Conservation (phyloP, 2,888 invertebrate species). For the Agelastica alni region DNA sequence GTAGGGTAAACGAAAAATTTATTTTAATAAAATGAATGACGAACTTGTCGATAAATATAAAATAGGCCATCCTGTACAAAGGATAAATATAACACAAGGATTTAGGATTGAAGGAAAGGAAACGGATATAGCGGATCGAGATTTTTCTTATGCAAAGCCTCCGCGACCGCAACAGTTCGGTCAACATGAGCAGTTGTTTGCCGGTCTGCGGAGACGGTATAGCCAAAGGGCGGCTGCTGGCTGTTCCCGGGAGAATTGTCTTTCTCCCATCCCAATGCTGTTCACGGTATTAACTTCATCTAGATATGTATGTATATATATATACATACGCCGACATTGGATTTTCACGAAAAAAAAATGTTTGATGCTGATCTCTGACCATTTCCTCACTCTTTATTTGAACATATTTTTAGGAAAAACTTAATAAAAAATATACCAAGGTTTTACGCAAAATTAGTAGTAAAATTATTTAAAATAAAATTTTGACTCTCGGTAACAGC, state of each 20-base stretch:
- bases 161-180: conserved; percentile 40
- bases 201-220: conserved; percentile 44
- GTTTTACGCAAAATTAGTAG: no score
- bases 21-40: no score
- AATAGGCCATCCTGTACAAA: conserved; percentile 1
- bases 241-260: conserved; percentile 42
- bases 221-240: conserved; percentile 35
- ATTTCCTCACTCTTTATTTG: conserved; percentile 1
- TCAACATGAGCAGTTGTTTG: conserved; percentile 52
- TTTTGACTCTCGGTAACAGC: no score
- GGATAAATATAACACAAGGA: conserved; percentile 9
- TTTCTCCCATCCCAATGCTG: conserved; percentile 7
- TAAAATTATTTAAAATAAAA: no score
- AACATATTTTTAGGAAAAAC: not conserved
- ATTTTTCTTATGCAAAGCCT: conserved; percentile 41
- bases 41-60: no score
- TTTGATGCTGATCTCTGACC: conserved; percentile 3
- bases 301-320: conserved; percentile 23
- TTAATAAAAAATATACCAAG: no score
- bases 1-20: no score
- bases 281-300: conserved; percentile 26
- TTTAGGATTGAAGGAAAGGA: conserved; percentile 17
- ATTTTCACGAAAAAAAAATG: conserved; percentile 4
- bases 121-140: conserved; percentile 36
- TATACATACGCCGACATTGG: no score